Evolutionary conservation across 2,888 invertebrate genomes (phyloP), one percentile per base, ranked within the genome.

Genomic region (Notodonta dromedarius): DNA sequence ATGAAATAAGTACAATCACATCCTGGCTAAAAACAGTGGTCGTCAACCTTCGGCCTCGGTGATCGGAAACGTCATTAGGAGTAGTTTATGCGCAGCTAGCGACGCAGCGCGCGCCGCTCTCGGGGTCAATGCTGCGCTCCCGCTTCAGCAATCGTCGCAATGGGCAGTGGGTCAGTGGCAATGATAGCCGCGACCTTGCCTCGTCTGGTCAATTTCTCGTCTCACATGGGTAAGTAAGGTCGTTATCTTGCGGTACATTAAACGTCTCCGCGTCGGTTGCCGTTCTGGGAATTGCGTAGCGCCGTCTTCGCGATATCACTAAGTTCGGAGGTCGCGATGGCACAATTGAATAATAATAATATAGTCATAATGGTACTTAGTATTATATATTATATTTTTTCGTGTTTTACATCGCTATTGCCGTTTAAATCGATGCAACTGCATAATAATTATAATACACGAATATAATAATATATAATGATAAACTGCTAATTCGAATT

Each of bases 121-220:
- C 16, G 50, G 42, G 61, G 57, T 51, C 58, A 58, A 58, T 58
- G 58, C 16, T 16, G 50, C 50, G 40, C 42, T 55, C 35, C 55
- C 55, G 14, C n/a, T 42, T 35, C 59, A 39, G 16, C 55, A 55
- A 59, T 59, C 55, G 50, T 16, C 24, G 42, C 52, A 40, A 40
- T 14, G 16, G 52, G 54, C 50, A 59, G 48, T 59, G 48, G 59
- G 59, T 59, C 55, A 59, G 16, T 59, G 55, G 39, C 59, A 53
- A 54, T 58, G 59, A 55, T 55, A 55, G 55, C 42, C 32, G 40
- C 55, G 55, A 39, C 55, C 55, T 55, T 42, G 40, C 39, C 46
- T 7, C 50, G 16, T 50, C 16, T 16, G 16, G 50, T 50, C 14
- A n/a, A n/a, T 50, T 14, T 16, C 16, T 7, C 50, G 16, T 16